Percentiles rank a stretch among this genome's conserved stretches.
These are phyloP conservation scores for Phymorhynchus buccinoides DNA, from an alignment of 1,140 invertebrate genomes.

Conservation along the genomic window DNA sequence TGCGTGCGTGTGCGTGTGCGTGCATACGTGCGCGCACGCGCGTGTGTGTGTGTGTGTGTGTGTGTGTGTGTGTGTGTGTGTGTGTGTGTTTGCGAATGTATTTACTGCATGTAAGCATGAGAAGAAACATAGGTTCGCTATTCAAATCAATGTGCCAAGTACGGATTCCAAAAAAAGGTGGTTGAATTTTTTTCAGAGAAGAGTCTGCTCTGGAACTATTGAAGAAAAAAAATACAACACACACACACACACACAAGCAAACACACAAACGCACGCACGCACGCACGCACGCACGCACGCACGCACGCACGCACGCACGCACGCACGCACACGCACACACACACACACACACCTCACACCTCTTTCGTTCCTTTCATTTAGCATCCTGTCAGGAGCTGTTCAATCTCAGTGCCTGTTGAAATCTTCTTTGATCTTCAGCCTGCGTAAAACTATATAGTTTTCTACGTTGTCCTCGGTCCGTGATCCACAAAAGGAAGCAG, in stretches of 20 bases:
- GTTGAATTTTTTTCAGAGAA: neutral
- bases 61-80: neutral
- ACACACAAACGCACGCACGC: neutral
- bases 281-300: neutral
- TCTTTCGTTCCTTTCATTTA: too few relatives aligned
- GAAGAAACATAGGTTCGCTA: neutral
- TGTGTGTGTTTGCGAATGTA: neutral
- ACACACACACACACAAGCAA: too few relatives aligned
- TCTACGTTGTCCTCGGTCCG: too few relatives aligned
- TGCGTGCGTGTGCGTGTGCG: constrained; percentile 1
- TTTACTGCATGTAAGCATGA: neutral
- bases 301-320: constrained; percentile 9
- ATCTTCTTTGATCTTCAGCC: too few relatives aligned
- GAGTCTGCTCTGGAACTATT: neutral
- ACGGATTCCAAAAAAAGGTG: neutral
- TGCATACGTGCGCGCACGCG: neutral
- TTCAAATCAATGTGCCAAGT: neutral
- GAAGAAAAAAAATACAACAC: too few relatives aligned
- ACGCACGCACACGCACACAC: neutral
- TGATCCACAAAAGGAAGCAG: too few relatives aligned
- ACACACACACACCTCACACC: neutral
- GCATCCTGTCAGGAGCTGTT: too few relatives aligned
- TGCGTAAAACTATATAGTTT: too few relatives aligned
- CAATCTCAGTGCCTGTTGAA: too few relatives aligned
- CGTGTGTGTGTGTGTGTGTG: neutral